These are phyloP conservation scores for Dexiosoma caninum DNA, from an alignment of 2,888 invertebrate genomes.

Conservation along the genomic window DNA sequence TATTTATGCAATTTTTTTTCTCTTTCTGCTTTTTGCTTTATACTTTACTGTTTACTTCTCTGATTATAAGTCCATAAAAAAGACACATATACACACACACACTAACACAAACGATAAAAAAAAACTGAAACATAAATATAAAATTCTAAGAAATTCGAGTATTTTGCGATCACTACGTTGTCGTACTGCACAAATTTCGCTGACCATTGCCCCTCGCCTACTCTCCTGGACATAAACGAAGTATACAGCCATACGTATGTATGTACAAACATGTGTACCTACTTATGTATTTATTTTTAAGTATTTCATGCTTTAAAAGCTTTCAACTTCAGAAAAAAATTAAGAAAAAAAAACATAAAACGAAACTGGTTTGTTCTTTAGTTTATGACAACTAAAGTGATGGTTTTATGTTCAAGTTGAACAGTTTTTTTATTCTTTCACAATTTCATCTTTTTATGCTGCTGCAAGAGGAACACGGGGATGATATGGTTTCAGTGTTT, in stretches of 20 bases:
- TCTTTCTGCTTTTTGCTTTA: not conserved
- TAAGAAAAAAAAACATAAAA: conserved; percentile 9
- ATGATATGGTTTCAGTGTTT: not conserved
- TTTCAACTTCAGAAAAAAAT: conserved; percentile 4
- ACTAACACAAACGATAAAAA: not conserved
- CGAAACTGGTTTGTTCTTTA: conserved; percentile 58
- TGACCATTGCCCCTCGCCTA: not conserved
- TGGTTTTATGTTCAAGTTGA: conserved; percentile 50
- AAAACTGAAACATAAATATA: conserved; percentile 45
- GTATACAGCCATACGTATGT: conserved; percentile 25
- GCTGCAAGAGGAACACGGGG: not conserved
- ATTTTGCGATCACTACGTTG: conserved; percentile 40
- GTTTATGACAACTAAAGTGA: conserved; percentile 53
- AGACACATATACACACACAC: too few species aligned
- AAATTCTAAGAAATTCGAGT: conserved; percentile 56
- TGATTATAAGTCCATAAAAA: not conserved
- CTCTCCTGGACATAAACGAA: not conserved
- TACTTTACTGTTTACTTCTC: conserved; percentile 37
- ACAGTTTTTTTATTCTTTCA: not conserved
- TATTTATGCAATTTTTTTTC: conserved; percentile 1
- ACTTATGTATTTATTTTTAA: too few species aligned
- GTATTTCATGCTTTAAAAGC: conserved; percentile 18
- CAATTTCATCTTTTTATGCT: not conserved
- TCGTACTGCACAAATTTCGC: conserved; percentile 4
- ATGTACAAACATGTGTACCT: too few species aligned